Evolutionary conservation across 2,888 invertebrate species (phyloP), one percentile per base, ranked within the genome.

Genomic region (Mesorhabditis belari): DNA sequence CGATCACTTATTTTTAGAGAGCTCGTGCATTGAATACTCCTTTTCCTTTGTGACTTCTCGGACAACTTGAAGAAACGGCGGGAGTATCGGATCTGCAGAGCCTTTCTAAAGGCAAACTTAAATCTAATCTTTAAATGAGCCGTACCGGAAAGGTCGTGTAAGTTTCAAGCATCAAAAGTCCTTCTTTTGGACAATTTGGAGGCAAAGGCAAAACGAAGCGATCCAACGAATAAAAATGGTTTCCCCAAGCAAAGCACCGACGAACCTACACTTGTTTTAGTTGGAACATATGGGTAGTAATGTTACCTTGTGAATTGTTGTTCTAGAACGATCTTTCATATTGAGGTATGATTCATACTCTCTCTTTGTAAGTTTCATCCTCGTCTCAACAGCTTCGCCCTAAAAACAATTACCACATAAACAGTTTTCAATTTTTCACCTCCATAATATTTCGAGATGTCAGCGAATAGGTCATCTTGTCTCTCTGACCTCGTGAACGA

Each of bases 211-310:
- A 35, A n/a, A 35, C 44, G 44, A 35, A n/a, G 12, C 12, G 44
- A n/a, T 35, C 44, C 44, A 35, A 17, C 44, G 44, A 35, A n/a
- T 35, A 35, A n/a, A 35, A 35, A n/a, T 74, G 74, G 35, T 67
- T 74, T 6, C 79, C 79, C 53, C 61, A 70, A 68, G 73, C 74
- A 67, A 79, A 79, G 57, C 79, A 80, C 12, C 77, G 64, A 2
- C 79, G 55, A 25, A 64, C 67, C 44, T 35, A n/a, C 12, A 35
- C 44, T 17, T 17, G 12, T 35, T 35, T n/a, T n/a, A n/a, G n/a
- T n/a, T n/a, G n/a, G n/a, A n/a, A n/a, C n/a, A n/a, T n/a, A n/a
- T n/a, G n/a, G n/a, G n/a, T n/a, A n/a, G n/a, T n/a, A n/a, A n/a
- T 35, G 12, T 9, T 35, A 35, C 44, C 65, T 79, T 79, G 71